Percentiles rank a stretch among this genome's conserved stretches.
phyloP scores from a whole-genome alignment of 2,888 invertebrate species.

The Drosophila helvetica region DNA sequence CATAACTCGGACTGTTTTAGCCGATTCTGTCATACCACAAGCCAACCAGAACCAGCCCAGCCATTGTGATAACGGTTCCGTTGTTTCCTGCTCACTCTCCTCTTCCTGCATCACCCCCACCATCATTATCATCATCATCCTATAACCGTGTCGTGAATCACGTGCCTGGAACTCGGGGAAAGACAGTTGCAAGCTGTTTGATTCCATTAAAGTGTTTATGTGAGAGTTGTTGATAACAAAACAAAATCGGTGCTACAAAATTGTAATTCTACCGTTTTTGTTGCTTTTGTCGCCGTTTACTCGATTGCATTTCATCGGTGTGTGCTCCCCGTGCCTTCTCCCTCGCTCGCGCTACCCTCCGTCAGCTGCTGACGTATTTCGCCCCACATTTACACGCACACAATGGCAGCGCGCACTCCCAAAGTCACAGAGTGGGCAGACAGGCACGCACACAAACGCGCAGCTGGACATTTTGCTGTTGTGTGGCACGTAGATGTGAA shows the following conservation, averaged over 20 bases:
- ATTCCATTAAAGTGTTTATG: conserved; percentile 7
- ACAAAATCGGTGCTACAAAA: conserved; percentile 27
- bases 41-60: conserved; percentile 11
- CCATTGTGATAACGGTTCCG: conserved; percentile 22
- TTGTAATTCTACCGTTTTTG: conserved; percentile 23
- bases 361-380: conserved; percentile 46
- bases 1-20: conserved; percentile 50
- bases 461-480: conserved; percentile 33
- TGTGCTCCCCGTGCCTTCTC: conserved; percentile 3
- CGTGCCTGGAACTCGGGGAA: conserved; percentile 34
- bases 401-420: background rate
- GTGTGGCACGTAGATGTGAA: conserved; percentile 60
- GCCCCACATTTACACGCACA: conserved; percentile 19
- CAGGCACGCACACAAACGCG: conserved; percentile 1
- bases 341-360: background rate
- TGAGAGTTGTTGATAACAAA: conserved; percentile 64
- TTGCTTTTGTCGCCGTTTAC: conserved; percentile 8
- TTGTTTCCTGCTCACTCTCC: conserved; percentile 6
- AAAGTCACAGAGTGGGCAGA: background rate
- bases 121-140: conserved; percentile 41
- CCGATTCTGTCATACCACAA: conserved; percentile 50
- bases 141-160: conserved; percentile 67
- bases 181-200: conserved; percentile 22
- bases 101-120: background rate
- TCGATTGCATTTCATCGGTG: conserved; percentile 7